Evolutionary conservation across 1,140 invertebrate genomes (phyloP), one percentile per base, ranked within the genome.

Genomic region (Ooceraea biroi): DNA sequence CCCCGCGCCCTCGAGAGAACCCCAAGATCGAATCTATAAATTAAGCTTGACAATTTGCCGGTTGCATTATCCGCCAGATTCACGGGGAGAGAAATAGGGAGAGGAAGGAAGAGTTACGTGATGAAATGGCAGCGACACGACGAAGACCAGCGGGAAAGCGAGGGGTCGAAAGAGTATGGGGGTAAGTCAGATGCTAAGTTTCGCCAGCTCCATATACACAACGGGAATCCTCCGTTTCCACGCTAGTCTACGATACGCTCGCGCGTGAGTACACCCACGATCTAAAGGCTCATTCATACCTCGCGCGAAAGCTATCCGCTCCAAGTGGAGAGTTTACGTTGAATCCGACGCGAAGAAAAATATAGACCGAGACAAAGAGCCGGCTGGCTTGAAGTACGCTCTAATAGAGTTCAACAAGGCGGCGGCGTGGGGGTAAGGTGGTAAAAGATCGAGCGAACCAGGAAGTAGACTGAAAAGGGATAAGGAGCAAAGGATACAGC

Each of bases 241-340:
- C 76, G 25, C 65, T 55, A 27, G 52, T 36, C 22, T 52, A 60
- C 80, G 82, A 83, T 85, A 50, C 48, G 61, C 44, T 80, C 52
- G 58, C 78, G 41, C 78, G 44, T 63, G 77, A 68, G 57, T 65
- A 78, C 46, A 57, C 61, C 27, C 10, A 52, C n/a, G 57, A 78
- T 63, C 52, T 82, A 83, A 83, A 85, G 83, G 52, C 27, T 12
- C 57, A n/a, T 72, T 72, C 83, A 85, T 44, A 85, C 1, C n/a
- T 5, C 55, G 14, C 22, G 10, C 19, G 12, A 17, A 17, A 69
- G 63, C 17, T 27, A 19, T 2, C 22, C n/a, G 22, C 48, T 41
- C n/a, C n/a, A 68, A 77, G 52, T 19, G n/a, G 27, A 17, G 36
- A 57, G 22, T 22, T 41, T 57, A 30, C 36, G 36, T 36, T 36